Conservation (phyloP, 1,140 invertebrate genomes). For the Aphaenogaster floridana region DNA sequence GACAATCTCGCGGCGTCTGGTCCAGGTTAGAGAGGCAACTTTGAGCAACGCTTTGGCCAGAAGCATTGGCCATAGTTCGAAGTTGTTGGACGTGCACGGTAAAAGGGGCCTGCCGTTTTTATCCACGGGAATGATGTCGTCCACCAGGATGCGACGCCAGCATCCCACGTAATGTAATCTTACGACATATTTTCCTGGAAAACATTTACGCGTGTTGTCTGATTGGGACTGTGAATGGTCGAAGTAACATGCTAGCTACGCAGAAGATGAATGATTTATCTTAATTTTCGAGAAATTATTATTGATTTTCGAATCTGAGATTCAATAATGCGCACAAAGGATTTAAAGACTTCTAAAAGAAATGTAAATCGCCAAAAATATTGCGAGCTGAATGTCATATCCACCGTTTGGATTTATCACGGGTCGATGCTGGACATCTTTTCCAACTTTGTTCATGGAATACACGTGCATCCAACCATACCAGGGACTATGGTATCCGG, state of each 20-base stretch:
- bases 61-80: conserved; percentile 79
- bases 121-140: conserved; percentile 77
- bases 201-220: neutral
- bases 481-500: conserved; percentile 67
- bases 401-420: conserved; percentile 73
- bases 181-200: conserved; percentile 77
- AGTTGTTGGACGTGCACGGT: conserved; percentile 70
- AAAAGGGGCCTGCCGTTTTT: conserved; percentile 68
- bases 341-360: neutral
- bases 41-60: conserved; percentile 78
- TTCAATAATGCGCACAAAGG: neutral
- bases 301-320: neutral
- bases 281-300: neutral
- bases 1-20: conserved; percentile 59
- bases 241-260: neutral
- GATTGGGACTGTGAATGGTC: neutral
- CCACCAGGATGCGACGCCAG: conserved; percentile 76
- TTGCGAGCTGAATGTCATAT: neutral
- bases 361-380: conserved; percentile 1
- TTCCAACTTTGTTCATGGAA: conserved; percentile 77
- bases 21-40: conserved; percentile 71
- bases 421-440: conserved; percentile 63
- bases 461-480: conserved; percentile 79
- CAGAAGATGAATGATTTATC: neutral
- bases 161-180: conserved; percentile 76